These are phyloP conservation scores for Echinometra lucunter DNA, from an alignment of 53 echinoderm and acorn worm genomes.

Conservation along the genomic window DNA sequence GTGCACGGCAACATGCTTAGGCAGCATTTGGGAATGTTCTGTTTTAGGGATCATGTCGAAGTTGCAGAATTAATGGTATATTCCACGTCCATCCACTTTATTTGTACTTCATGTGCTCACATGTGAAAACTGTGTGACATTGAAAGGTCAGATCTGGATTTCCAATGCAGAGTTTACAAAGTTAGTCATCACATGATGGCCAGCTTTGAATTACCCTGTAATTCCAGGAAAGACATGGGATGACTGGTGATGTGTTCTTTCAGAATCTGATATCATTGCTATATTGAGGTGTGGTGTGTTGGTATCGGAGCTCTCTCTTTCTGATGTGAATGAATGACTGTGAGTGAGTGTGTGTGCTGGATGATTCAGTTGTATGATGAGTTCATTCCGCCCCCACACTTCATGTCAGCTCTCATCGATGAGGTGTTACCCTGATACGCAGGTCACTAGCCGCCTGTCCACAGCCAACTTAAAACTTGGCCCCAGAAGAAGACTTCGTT, in stretches of 20 bases:
- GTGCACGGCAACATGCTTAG: not conserved
- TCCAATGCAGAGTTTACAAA: not conserved
- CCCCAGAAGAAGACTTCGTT: not conserved
- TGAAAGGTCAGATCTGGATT: conserved; percentile 13
- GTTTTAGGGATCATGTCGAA: not conserved
- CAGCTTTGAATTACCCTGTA: conserved; percentile 37
- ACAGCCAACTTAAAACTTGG: not conserved
- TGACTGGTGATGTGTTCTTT: conserved; percentile 56
- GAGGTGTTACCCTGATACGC: not conserved
- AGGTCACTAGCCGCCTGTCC: conserved; percentile 24
- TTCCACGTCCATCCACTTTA: not conserved
- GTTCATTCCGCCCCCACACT: conserved; percentile 61
- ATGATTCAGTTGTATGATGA: conserved; percentile 31
- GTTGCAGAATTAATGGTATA: not conserved
- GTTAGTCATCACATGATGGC: conserved; percentile 56
- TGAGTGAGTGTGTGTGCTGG: not conserved
- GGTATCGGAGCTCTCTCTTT: not conserved
- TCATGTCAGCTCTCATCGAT: conserved; percentile 17
- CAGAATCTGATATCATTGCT: conserved; percentile 36
- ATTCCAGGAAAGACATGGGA: conserved; percentile 45
- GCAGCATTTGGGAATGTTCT: not conserved
- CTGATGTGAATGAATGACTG: not conserved
- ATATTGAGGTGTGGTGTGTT: not conserved
- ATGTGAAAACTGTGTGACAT: conserved; percentile 37
- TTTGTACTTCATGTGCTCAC: not conserved